Evolutionary conservation across 92 coral and sea anemone genomes (phyloP).

Genomic region (Zoanthus sansibaricus): DNA sequence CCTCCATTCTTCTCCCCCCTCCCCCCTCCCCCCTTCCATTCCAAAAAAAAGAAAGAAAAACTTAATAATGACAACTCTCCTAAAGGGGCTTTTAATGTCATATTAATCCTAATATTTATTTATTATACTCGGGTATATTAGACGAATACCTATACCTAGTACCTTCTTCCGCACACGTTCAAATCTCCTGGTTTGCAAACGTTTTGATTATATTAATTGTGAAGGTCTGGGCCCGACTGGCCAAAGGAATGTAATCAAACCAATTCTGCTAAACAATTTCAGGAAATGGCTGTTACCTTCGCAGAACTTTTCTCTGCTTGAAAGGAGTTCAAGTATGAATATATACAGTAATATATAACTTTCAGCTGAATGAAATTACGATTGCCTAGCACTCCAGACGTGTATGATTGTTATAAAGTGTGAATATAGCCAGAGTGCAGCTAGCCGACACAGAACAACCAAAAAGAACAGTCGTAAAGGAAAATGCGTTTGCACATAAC

Average conservation of each 20-base stretch:
- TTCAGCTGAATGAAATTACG: not conserved
- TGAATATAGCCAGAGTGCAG: not conserved
- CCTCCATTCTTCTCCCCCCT: too few relatives aligned
- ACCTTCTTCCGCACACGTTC: not conserved
- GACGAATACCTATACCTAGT: not conserved
- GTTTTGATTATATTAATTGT: not conserved
- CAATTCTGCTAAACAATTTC: slow-evolving; percentile 6
- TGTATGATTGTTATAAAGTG: not conserved
- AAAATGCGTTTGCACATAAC: not conserved
- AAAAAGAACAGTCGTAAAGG: not conserved
- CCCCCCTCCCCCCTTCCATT: too few relatives aligned
- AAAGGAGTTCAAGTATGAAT: not conserved
- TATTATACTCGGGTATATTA: too few relatives aligned
- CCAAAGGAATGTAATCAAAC: slow-evolving; percentile 32
- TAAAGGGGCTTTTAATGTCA: too few relatives aligned
- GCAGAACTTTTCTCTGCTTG: not conserved
- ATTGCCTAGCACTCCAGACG: not conserved
- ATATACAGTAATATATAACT: not conserved
- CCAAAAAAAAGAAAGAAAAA: too few relatives aligned
- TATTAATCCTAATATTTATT: too few relatives aligned
- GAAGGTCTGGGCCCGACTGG: slow-evolving; percentile 34
- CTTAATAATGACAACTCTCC: too few relatives aligned
- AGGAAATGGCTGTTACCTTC: not conserved
- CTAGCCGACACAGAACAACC: not conserved
- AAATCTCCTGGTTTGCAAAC: not conserved